phyloP scores from a whole-genome alignment of 2,888 invertebrate genomes.

The Busseola fusca region DNA sequence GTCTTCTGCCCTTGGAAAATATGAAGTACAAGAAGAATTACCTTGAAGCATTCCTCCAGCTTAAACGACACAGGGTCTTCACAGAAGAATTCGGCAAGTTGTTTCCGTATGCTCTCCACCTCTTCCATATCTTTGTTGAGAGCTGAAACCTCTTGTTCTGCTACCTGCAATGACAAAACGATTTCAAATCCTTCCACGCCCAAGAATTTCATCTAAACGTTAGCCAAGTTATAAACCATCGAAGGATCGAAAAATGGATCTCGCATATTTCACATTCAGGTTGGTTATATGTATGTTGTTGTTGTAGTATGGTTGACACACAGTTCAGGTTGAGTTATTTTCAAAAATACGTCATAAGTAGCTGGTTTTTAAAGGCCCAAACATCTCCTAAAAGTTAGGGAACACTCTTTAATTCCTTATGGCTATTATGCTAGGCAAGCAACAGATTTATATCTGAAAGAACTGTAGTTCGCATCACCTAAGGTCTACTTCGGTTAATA shows the following conservation, averaged over 20 bases:
- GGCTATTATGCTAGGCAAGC: background rate
- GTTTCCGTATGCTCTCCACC: constrained; percentile 93
- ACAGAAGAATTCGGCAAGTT: constrained; percentile 97
- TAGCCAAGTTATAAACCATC: too few species aligned
- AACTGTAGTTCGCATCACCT: background rate
- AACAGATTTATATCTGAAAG: background rate
- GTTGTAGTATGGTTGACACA: too few species aligned
- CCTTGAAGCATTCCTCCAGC: constrained; percentile 97
- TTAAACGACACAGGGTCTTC: constrained; percentile 97
- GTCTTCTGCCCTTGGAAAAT: background rate
- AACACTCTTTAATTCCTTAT: too few species aligned
- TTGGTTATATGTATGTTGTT: too few species aligned
- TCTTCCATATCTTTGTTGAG: constrained; percentile 94
- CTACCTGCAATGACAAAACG: constrained; percentile 86
- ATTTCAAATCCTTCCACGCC: background rate
- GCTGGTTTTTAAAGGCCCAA: too few species aligned
- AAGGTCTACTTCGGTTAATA: background rate
- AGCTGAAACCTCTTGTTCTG: constrained; percentile 93
- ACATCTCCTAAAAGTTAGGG: too few species aligned
- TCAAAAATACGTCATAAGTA: too few species aligned
- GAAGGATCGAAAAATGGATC: too few species aligned
- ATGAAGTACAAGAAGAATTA: constrained; percentile 67
- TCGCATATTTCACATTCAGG: too few species aligned
- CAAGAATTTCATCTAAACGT: background rate
- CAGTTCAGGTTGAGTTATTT: too few species aligned